phyloP scores from a whole-genome alignment of 2,888 invertebrate species.

The Diogma glabrata region DNA sequence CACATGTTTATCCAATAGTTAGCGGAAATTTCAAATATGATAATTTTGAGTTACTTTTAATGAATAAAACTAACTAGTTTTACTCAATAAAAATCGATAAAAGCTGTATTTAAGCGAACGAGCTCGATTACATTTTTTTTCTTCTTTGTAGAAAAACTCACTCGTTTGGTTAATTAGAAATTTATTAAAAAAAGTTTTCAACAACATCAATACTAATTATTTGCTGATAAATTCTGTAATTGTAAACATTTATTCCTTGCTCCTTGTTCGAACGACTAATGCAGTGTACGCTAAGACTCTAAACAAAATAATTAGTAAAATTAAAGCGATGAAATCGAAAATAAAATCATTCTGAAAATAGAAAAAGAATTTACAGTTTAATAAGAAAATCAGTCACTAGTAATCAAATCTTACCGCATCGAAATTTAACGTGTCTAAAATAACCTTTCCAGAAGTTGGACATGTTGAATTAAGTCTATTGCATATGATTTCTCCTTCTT shows the following conservation, averaged over 20 bases:
- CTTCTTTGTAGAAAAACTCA: no score
- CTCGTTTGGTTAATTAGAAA: no score
- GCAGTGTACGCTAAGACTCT: conserved; percentile 65
- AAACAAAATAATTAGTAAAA: conserved; percentile 59
- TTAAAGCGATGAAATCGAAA: conserved; percentile 58
- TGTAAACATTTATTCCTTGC: conserved; percentile 42
- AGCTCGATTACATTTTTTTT: no score
- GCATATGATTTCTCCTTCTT: conserved; percentile 60
- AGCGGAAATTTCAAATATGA: no score
- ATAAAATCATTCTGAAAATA: conserved; percentile 55
- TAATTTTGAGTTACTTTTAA: no score
- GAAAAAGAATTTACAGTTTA: conserved; percentile 21
- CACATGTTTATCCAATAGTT: no score
- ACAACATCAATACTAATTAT: no score
- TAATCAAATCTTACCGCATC: conserved; percentile 43
- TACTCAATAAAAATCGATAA: no score
- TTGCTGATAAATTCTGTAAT: no score
- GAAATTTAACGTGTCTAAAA: conserved; percentile 69
- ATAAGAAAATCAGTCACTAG: background rate
- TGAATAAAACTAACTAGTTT: no score
- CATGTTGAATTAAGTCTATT: conserved; percentile 63
- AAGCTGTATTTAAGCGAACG: no score
- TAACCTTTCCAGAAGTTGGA: conserved; percentile 62
- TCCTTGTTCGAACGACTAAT: conserved; percentile 54
- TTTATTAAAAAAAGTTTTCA: no score